Evolutionary conservation across 2,888 invertebrate species (phyloP), one percentile per base, ranked within the genome.

Genomic region (Limnephilus auricula): DNA sequence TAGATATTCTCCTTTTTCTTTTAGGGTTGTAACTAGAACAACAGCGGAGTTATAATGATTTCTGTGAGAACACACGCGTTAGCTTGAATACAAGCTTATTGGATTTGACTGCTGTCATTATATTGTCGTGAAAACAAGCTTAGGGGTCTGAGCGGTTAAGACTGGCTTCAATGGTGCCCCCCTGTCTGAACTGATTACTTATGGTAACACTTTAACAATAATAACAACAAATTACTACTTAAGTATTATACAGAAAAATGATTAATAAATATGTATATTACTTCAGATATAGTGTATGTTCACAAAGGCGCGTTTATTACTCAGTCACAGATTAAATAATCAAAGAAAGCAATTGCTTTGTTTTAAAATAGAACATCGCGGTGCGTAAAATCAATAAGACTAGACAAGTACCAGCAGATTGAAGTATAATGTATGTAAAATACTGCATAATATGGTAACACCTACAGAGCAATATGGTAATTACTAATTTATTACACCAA

Each of bases 351-450:
- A 50, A 1, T 18, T 65, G 65, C 5, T 15, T 9, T 65, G 65
- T 25, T 65, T 65, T 34, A 82, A 82, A 82, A 82, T 32, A 82
- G 32, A 82, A 31, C 31, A 82, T 82, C 9, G 80, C 32, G 13
- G 32, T 15, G 31, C 18, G n/a, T 82, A 82, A 82, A 82, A n/a
- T n/a, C 25, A 65, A n/a, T 4, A 2, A 25, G 65, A 65, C 65
- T n/a, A 45, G 85, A 85, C 40, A 84, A 84, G 34, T 45, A 45
- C 30, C 34, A 85, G 40, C 85, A 85, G 65, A 65, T 40, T 40
- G 30, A 30, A 85, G 37, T 15, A n/a, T n/a, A 45, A 30, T 85
- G 18, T 40, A 85, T 40, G 40, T 31, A 85, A 85, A 65, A 65
- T 65, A 65, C 25, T 25, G 65, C 65, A 65, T 9, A 40, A 85